Conservation (phyloP, 2,113 vertebrate species). For the Tauraco erythrolophus region DNA sequence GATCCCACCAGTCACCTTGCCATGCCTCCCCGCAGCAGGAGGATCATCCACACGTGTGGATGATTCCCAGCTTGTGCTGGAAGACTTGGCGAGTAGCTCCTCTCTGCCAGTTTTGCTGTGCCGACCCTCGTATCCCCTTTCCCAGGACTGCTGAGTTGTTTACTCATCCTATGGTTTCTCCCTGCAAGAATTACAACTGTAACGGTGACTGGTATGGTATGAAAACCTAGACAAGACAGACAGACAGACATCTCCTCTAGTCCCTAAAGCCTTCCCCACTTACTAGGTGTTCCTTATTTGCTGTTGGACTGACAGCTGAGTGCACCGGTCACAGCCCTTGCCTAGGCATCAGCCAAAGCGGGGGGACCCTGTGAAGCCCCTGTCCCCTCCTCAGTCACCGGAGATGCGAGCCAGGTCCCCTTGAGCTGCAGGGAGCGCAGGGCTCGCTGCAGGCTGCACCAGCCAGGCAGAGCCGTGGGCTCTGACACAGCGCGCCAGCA, state of each 20-base stretch:
- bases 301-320: background rate
- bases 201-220: background rate
- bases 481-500: background rate
- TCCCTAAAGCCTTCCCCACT: background rate
- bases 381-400: too few relatives aligned
- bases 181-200: background rate
- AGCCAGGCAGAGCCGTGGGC: background rate
- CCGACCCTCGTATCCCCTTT: background rate
- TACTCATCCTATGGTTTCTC: conserved; percentile 4
- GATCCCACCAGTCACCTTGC: rapidly evolving
- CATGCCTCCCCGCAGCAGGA: background rate
- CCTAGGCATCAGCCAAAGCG: rapidly evolving
- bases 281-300: background rate
- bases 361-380: background rate
- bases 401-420: background rate
- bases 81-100: background rate
- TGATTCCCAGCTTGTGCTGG: background rate
- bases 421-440: rapidly evolving
- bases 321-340: background rate
- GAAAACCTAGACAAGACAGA: conserved; percentile 2
- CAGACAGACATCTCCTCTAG: background rate
- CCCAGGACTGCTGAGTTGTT: background rate
- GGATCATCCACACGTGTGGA: rapidly evolving
- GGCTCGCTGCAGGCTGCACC: rapidly evolving
- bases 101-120: background rate